These are phyloP conservation scores for Zaprionus kolodkinae DNA, from an alignment of 1,140 invertebrate species.

Conservation along the genomic window DNA sequence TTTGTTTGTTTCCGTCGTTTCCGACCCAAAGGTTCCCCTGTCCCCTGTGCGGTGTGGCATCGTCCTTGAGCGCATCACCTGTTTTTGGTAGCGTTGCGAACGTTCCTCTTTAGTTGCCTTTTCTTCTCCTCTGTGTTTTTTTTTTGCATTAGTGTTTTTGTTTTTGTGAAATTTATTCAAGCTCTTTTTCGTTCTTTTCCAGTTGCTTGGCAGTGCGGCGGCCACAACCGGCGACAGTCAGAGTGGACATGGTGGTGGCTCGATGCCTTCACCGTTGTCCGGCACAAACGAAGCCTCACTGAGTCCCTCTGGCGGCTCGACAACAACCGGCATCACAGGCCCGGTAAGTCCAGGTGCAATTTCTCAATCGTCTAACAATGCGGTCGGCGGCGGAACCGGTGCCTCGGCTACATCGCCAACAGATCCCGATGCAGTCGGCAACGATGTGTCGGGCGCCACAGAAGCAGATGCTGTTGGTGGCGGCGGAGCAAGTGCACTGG, in stretches of 20 bases:
- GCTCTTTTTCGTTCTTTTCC: constrained; percentile 14
- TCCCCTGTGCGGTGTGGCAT: background rate
- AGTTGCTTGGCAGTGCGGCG: constrained; percentile 66
- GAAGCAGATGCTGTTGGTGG: constrained; percentile 32
- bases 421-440: constrained; percentile 82
- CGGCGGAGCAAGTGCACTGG: constrained; percentile 40
- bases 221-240: constrained; percentile 61
- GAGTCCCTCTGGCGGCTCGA: constrained; percentile 87
- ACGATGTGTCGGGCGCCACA: constrained; percentile 84
- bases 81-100: constrained; percentile 52
- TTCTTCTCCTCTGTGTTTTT: background rate
- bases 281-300: constrained; percentile 86
- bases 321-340: constrained; percentile 85
- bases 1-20: constrained; percentile 36
- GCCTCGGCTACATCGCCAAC: constrained; percentile 31
- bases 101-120: background rate
- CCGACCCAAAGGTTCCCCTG: constrained; percentile 47
- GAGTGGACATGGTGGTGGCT: constrained; percentile 69
- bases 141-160: constrained; percentile 22
- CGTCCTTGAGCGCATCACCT: constrained; percentile 59
- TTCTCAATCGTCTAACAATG: constrained; percentile 86
- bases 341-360: constrained; percentile 90
- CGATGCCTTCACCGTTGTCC: constrained; percentile 84
- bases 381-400: constrained; percentile 3
- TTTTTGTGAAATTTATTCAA: constrained; percentile 47